phyloP scores from a whole-genome alignment of 2,113 vertebrate genomes.

The Seriola aureovittata region DNA sequence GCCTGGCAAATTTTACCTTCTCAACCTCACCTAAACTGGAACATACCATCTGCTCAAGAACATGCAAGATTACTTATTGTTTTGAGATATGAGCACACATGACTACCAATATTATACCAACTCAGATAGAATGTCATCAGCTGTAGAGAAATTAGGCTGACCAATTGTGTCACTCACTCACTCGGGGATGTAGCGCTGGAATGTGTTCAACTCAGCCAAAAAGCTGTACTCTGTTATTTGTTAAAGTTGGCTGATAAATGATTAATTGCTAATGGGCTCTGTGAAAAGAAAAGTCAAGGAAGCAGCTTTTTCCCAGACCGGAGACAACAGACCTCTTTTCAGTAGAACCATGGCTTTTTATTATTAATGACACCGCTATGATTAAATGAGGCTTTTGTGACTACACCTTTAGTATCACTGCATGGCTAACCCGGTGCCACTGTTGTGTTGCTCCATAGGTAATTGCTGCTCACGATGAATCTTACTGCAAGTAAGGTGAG shows the following conservation, averaged over 20 bases:
- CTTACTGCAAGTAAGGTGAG: conserved; percentile 28
- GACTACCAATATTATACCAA: no score
- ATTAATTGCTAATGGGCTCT: not conserved
- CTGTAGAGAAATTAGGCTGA: no score
- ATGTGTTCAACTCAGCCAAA: not conserved
- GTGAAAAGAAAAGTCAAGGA: not conserved
- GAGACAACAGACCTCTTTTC: conserved; percentile 1
- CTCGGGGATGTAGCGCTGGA: no score
- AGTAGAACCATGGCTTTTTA: not conserved
- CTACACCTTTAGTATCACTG: not conserved
- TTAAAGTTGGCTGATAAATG: conserved; percentile 3
- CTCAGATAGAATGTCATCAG: no score
- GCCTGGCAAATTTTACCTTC: not conserved
- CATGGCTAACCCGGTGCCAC: not conserved
- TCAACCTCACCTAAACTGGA: not conserved
- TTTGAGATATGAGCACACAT: no score
- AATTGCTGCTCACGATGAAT: conserved; percentile 40
- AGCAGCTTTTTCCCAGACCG: not conserved
- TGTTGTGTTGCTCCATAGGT: not conserved
- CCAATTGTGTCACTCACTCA: no score
- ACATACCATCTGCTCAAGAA: conserved; percentile 3
- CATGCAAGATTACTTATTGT: no score
- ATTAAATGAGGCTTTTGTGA: conserved; percentile 19
- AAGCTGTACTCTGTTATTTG: not conserved
- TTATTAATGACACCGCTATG: conserved; percentile 27